These are phyloP conservation scores for Baryphthengus martii DNA, from an alignment of 2,113 vertebrate species.

Conservation along the genomic window DNA sequence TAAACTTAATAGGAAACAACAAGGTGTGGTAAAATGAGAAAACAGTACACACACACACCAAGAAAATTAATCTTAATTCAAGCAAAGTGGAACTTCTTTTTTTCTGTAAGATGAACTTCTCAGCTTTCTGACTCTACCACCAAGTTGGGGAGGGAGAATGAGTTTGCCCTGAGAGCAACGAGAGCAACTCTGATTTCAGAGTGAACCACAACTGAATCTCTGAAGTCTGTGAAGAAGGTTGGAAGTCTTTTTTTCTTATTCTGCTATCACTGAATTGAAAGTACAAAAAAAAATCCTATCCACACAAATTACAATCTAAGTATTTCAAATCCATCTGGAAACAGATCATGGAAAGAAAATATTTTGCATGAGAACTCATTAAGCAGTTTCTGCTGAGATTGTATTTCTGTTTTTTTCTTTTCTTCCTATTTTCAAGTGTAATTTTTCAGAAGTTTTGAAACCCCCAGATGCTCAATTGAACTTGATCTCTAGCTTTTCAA, in stretches of 20 bases:
- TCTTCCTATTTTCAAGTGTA: conserved; percentile 38
- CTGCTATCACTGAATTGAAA: not conserved
- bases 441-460: conserved; percentile 44
- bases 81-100: conserved; percentile 20
- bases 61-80: not conserved
- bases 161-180: not conserved
- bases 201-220: not conserved
- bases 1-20: not conserved
- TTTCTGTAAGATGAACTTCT: conserved; percentile 9
- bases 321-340: conserved; percentile 31
- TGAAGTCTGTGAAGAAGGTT: not conserved
- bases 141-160: not conserved
- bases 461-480: conserved; percentile 45
- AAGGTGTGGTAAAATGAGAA: not conserved
- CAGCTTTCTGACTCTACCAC: not conserved
- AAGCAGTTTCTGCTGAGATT: conserved; percentile 41
- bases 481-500: conserved; percentile 20
- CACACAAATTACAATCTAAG: not conserved
- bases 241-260: not conserved
- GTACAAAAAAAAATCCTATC: not conserved
- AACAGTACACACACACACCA: not conserved
- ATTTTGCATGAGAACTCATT: conserved; percentile 43
- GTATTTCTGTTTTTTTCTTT: not conserved
- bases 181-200: not conserved
- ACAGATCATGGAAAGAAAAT: not conserved